Percentiles rank a stretch among this genome's conserved stretches.
Evolutionary conservation across 2,797 vertebrate genomes (phyloP).

Genomic region (Alosa sapidissima): DNA sequence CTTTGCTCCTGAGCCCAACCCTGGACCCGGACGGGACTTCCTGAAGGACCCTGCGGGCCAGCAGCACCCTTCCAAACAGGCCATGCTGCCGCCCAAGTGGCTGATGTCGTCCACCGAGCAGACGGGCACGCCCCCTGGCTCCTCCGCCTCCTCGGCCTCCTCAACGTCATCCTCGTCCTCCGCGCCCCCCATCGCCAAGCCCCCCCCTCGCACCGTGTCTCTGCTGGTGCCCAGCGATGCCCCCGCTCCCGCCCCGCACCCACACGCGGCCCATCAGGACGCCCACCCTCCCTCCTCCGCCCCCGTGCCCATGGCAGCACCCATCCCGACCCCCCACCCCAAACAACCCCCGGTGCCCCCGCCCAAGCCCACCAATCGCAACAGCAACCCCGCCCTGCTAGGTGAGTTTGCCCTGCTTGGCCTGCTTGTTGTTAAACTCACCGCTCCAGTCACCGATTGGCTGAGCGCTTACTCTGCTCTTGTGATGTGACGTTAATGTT

Average conservation of each 20-base stretch:
- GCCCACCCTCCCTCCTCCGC: background rate
- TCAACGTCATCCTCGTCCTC: slow-evolving; percentile 51
- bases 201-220: slow-evolving; percentile 70
- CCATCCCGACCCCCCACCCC: slow-evolving; percentile 63
- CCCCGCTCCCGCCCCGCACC: slow-evolving; percentile 44
- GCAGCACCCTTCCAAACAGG: slow-evolving; percentile 72
- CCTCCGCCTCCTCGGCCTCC: slow-evolving; percentile 58
- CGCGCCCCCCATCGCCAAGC: slow-evolving; percentile 63
- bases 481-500: background rate
- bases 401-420: slow-evolving; percentile 75
- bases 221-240: slow-evolving; percentile 46
- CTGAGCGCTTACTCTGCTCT: background rate
- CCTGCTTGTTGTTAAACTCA: background rate
- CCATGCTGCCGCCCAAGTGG: slow-evolving; percentile 85
- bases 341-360: slow-evolving; percentile 90
- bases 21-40: slow-evolving; percentile 58
- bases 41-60: slow-evolving; percentile 57
- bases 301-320: slow-evolving; percentile 1
- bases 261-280: background rate
- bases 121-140: slow-evolving; percentile 60
- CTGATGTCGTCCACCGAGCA: slow-evolving; percentile 68
- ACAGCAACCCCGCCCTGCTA: slow-evolving; percentile 80
- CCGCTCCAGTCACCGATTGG: background rate
- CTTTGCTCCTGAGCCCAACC: slow-evolving; percentile 65
- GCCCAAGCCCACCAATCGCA: slow-evolving; percentile 89